Evolutionary conservation across 2,113 vertebrate genomes (phyloP).

Genomic region (Marcusenius ussheri): DNA sequence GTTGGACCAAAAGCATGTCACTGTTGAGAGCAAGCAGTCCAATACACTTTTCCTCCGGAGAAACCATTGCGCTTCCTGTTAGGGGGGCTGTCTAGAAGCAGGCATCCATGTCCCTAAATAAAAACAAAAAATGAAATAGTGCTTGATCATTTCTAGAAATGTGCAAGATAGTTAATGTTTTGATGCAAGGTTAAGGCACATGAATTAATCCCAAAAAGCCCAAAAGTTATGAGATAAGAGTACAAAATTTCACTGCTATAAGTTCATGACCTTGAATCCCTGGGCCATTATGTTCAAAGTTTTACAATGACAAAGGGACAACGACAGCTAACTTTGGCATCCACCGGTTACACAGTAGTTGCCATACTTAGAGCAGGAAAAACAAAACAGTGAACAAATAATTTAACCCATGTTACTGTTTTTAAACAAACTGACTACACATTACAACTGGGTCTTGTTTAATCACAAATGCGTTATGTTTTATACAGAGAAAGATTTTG

Average conservation of each 20-base stretch:
- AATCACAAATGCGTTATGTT: neutral
- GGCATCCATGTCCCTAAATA: neutral
- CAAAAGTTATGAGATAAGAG: neutral
- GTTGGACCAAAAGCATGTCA: slow-evolving; percentile 65
- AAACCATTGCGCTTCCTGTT: neutral
- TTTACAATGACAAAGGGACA: neutral
- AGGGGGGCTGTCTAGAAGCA: neutral
- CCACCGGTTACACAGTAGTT: neutral
- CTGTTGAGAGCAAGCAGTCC: slow-evolving; percentile 62
- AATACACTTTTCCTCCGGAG: slow-evolving; percentile 9
- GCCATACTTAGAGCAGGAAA: neutral
- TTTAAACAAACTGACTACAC: neutral
- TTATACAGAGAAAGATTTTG: neutral
- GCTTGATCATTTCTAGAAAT: neutral
- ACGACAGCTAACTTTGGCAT: neutral
- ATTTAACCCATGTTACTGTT: neutral
- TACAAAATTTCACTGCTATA: neutral
- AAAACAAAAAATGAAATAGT: neutral
- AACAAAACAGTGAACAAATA: neutral
- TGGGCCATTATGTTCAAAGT: neutral
- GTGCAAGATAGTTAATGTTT: neutral
- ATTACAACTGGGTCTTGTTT: neutral
- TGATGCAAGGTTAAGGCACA: neutral
- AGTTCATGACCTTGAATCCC: neutral
- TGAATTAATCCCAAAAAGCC: neutral